phyloP scores from a whole-genome alignment of 1,140 invertebrate species.

The Zaprionus nigranus region DNA sequence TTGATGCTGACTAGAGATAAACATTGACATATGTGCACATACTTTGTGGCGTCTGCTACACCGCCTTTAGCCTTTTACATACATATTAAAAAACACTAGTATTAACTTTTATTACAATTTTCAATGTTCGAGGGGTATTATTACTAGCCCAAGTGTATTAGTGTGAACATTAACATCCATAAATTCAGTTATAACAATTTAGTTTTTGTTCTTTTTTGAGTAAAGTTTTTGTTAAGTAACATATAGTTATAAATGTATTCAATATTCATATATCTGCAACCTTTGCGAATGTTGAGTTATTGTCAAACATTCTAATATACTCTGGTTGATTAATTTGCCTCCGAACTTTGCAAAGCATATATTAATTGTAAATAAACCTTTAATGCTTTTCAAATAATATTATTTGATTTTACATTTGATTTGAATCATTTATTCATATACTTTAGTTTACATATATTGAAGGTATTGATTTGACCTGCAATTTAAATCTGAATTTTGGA shows the following conservation, averaged over 20 bases:
- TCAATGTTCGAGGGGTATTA: background rate
- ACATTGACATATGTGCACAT: no score
- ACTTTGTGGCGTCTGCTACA: no score
- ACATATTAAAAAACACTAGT: background rate
- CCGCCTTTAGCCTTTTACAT: background rate
- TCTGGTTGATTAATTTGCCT: no score
- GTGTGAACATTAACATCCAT: background rate
- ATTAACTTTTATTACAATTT: background rate
- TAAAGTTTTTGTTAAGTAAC: background rate
- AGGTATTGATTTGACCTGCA: no score
- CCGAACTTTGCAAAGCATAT: no score
- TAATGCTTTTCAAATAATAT: background rate
- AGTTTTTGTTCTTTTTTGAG: background rate
- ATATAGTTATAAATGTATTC: no score
- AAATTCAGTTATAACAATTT: background rate
- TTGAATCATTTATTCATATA: no score
- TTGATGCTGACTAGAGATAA: background rate
- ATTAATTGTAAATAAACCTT: no score
- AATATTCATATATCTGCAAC: no score
- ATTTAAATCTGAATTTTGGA: background rate
- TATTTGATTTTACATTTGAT: background rate
- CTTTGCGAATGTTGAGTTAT: no score
- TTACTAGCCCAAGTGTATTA: background rate
- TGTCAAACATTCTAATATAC: no score
- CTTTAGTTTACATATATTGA: no score